Evolutionary conservation across 2,113 vertebrate genomes (phyloP).

Genomic region (Buteo buteo): DNA sequence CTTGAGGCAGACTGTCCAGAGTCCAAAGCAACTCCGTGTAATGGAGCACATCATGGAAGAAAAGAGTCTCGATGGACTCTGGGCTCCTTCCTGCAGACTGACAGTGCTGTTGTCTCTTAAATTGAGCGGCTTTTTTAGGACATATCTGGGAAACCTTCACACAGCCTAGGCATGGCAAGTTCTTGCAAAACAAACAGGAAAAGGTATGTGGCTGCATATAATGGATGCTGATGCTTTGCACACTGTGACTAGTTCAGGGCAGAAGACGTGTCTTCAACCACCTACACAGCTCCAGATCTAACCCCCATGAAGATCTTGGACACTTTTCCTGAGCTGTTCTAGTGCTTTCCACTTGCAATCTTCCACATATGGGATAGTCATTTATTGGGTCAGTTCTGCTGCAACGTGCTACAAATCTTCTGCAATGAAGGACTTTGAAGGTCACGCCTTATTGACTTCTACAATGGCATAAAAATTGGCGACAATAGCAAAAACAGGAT

Average conservation of each 20-base stretch:
- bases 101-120: background rate
- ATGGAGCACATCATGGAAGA: background rate
- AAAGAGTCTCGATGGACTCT: background rate
- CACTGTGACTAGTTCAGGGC: background rate
- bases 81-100: background rate
- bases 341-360: background rate
- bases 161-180: background rate
- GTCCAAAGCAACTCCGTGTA: background rate
- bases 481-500: background rate
- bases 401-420: background rate
- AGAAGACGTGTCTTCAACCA: background rate
- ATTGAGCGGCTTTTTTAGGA: background rate
- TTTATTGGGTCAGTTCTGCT: background rate
- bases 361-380: background rate
- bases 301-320: background rate
- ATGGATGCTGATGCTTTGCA: background rate
- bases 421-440: background rate
- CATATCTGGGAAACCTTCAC: background rate
- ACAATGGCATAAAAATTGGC: background rate
- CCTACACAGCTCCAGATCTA: background rate
- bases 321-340: background rate
- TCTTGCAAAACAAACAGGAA: background rate
- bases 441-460: background rate
- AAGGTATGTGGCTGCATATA: background rate
- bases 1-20: no score